Evolutionary conservation across 2,113 vertebrate genomes (phyloP).

Genomic region (Osmerus eperlanus): DNA sequence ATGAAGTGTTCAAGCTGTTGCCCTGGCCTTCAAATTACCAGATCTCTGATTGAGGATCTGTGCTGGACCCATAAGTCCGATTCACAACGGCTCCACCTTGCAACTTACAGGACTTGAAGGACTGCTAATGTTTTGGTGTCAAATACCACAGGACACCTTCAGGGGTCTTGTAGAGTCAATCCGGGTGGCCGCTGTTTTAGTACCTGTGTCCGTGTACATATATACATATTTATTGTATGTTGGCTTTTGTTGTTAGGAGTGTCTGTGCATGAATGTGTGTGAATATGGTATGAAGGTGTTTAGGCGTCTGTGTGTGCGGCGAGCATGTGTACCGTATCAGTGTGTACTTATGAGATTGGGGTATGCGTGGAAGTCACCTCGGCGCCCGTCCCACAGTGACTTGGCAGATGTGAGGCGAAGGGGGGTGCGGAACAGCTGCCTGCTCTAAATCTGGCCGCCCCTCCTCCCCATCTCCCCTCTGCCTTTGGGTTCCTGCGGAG

Average conservation of each 20-base stretch:
- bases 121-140: no score
- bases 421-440: slow-evolving; percentile 63
- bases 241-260: not conserved
- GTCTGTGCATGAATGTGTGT: not conserved
- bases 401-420: slow-evolving; percentile 63
- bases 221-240: no score
- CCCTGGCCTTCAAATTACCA: no score
- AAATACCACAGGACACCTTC: no score
- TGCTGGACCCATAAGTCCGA: no score
- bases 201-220: no score
- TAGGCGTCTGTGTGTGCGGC: not conserved
- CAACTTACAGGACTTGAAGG: no score
- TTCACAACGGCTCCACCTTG: no score
- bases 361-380: slow-evolving; percentile 45
- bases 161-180: no score
- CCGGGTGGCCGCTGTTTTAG: no score
- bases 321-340: not conserved
- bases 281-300: not conserved
- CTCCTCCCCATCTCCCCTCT: slow-evolving; percentile 52
- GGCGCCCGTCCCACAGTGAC: slow-evolving; percentile 49
- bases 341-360: not conserved
- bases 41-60: no score
- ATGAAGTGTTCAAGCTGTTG: no score
- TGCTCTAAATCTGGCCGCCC: slow-evolving; percentile 59
- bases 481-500: slow-evolving; percentile 67